Evolutionary conservation across 2,113 vertebrate genomes (phyloP).

Genomic region (Crotalus viridis): DNA sequence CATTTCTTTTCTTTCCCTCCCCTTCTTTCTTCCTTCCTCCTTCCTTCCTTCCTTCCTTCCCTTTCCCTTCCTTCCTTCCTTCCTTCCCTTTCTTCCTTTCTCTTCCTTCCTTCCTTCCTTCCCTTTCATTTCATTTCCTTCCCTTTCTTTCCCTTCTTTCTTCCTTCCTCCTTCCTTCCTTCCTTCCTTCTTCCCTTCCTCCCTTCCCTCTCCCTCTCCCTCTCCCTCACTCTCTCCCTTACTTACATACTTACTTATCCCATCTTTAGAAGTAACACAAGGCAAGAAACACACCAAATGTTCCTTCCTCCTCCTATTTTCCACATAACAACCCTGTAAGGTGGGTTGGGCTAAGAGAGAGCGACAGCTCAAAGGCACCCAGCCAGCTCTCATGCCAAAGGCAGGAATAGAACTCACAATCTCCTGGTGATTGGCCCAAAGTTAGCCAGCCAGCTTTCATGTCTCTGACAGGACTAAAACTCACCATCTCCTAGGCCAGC

Average conservation of each 20-base stretch:
- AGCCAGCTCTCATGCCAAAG: neutral
- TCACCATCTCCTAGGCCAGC: no score
- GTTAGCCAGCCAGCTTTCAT: neutral
- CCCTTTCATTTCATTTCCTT: no score
- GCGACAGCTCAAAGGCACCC: neutral
- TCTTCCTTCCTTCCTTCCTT: no score
- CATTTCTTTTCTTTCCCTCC: no score
- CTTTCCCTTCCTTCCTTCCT: neutral
- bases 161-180: no score
- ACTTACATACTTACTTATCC: neutral
- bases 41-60: no score
- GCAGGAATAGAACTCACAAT: neutral
- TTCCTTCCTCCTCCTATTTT: neutral
- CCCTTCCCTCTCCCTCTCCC: neutral
- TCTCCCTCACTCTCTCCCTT: no score
- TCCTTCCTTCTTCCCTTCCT: neutral
- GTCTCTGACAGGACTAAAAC: neutral
- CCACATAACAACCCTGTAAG: neutral
- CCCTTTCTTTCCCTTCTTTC: rapidly evolving
- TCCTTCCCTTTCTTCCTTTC: no score
- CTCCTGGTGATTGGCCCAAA: neutral
- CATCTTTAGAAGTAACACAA: neutral
- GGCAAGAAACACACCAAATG: neutral
- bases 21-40: no score
- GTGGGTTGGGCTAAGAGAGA: neutral